Evolutionary conservation across 2,113 vertebrate species (phyloP), one percentile per base, ranked within the genome.

Genomic region (Salvator merianae): DNA sequence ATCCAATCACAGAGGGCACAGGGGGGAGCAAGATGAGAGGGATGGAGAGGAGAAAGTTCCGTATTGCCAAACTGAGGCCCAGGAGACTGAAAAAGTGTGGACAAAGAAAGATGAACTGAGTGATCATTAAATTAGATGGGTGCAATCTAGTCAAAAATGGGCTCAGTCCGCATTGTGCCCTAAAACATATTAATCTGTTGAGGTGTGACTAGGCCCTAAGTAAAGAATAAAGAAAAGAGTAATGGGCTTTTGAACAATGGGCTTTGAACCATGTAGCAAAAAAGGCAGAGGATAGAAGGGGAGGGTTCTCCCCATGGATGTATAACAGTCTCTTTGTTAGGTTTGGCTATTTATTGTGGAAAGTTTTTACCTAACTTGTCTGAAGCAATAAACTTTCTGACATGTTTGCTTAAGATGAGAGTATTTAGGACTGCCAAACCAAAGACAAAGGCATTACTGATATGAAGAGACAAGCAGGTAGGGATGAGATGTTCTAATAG

Each of bases 351-450:
- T 50, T 88, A 90, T 88, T 89, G 81, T 73, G 90, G 84, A 90
- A 91, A 88, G 66, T 92, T 93, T 88, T 88, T 86, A 85, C 90
- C 59, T 89, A 82, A 24, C 62, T 79, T 68, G 59, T 86, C 80
- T 62, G 2, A 63, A 76, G 34, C 28, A 93, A 85, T 89, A 94
- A 93, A 91, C 89, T 73, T 77, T 84, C 30, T 77, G 72, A 30
- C 3, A 32, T 26, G 63, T 73, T 81, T 53, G 77, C 50, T 85
- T 75, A 85, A 85, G 77, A 55, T 38, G 62, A 68, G 63, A 69
- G 32, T 66, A 30, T 68, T 40, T 50, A 47, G 62, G 72, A 20
- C 24, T 83, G 47, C 65, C 62, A 77, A 22, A 83, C 16, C 22
- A 63, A 76, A 83, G 73, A 63, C 81, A 83, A 77, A 83, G 82